Base-by-base conservation (phyloP, 2,888 invertebrate genomes). In the Rhodophaea formosa region DNA sequence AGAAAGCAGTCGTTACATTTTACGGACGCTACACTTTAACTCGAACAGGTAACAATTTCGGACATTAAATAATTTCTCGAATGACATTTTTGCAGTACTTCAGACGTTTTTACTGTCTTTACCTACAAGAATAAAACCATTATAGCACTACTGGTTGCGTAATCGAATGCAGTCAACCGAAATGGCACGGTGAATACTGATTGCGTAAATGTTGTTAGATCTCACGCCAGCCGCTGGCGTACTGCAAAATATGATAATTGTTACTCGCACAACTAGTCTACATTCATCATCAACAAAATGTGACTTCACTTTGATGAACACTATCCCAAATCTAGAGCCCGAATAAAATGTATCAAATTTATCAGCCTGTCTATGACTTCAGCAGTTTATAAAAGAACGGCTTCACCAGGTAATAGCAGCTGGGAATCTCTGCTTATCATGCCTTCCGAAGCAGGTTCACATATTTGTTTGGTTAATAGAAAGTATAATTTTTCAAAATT, bases 191-290 rank as follows among this genome's bases (percentile, higher is more conserved):
- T 63, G 60, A 68, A 63, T 68, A 71, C 67, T 68, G 67, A 67
- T 70, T 66, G 68, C 64, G 67, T 66, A 72, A 75, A 71, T 71
- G 71, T 66, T 72, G 70, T 74, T 72, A 68, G 70, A 72, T 75
- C 76, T 70, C 71, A 70, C 68, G 70, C 72, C 71, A 68, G 67
- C 67, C 68, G 70, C 72, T 71, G 67, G 67, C 67, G 61, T 64
- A 71, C 64, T 70, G 66, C 60, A 57, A 66, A 74, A 69, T 58
- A 65, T 65, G 68, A 71, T 72, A 71, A 70, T 70, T 67, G 63
- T 62, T 63, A 45, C 44, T 60, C 62, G 63, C 59, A 61, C 58
- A 59, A 58, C 53, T 15, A 47, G 60, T 46, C 29, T 49, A 55
- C 56, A 54, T 30, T 49, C 17, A 46, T 46, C 17, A 45, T 45